Evolutionary conservation across 2,888 invertebrate genomes (phyloP), one percentile per base, ranked within the genome.

Genomic region (Bellardia pandia): DNA sequence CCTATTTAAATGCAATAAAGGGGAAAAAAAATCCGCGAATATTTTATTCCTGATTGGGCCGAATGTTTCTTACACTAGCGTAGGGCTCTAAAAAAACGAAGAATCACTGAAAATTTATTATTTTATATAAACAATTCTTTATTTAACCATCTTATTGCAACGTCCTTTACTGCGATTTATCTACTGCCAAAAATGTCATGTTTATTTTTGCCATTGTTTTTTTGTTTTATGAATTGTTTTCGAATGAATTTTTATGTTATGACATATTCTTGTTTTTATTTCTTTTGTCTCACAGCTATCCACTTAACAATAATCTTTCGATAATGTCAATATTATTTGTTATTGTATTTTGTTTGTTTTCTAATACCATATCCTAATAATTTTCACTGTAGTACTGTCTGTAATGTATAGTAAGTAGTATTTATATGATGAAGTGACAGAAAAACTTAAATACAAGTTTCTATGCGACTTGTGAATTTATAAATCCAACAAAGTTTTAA

Each of bases 311-410:
- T 53, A 40, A 16, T 72, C 40, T 56, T 42, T 42, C 23, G 58
- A 72, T 72, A 58, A 72, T 58, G 42, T 23, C 71, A 69, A 69
- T 69, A n/a, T 33, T 69, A 69, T 69, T 56, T 56, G 40, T 14
- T 23, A 40, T n/a, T 37, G n/a, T 74, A n/a, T 74, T 45, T 16
- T 45, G 8, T 23, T 14, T 30, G 14, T 7, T 42, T 60, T 16
- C 56, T 8, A 2, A 9, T 56, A 53, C 16, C 33, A n/a, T 37
- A 37, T 56, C 72, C 58, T 40, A 42, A 40, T 37, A 53, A 53
- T 11, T 16, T 71, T 71, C 14, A 45, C 14, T 69, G n/a, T 11
- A 33, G 2, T 3, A 51, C 7, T 33, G 5, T 6, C 5, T 3
- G 2, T 14, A 16, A 53, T 37, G n/a, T 14, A 51, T n/a, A 51